Evolutionary conservation across 64 coral and sea anemone genomes (phyloP).

Genomic region (Acropora yongei): DNA sequence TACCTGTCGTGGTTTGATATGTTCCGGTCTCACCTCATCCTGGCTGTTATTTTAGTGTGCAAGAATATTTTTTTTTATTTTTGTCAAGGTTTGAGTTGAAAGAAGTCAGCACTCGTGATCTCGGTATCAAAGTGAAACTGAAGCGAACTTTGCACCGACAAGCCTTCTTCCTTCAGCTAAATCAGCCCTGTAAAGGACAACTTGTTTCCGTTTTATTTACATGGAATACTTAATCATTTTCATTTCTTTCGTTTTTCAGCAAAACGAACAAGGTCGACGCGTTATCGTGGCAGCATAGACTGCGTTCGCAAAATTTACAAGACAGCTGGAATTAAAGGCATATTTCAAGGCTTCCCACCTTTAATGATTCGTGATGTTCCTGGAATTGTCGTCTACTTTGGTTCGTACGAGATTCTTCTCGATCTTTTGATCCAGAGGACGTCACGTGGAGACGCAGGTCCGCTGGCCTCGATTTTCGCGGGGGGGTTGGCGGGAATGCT

Average conservation of each 20-base stretch:
- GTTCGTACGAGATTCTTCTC: constrained; percentile 66
- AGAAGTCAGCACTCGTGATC: no score
- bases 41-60: no score
- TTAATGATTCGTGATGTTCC: constrained; percentile 82
- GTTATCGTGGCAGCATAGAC: constrained; percentile 77
- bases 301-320: constrained; percentile 85
- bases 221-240: neutral
- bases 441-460: constrained; percentile 42
- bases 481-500: constrained; percentile 79
- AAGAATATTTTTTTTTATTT: no score
- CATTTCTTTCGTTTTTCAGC: constrained; percentile 1
- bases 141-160: no score
- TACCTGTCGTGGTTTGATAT: no score
- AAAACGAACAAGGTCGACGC: constrained; percentile 28
- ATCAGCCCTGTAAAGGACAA: no score
- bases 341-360: constrained; percentile 74
- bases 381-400: constrained; percentile 86
- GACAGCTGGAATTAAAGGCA: constrained; percentile 68
- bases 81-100: no score
- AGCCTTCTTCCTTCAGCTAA: no score
- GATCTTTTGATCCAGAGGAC: constrained; percentile 22
- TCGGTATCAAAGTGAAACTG: no score
- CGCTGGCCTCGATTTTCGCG: constrained; percentile 57
- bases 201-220: no score
- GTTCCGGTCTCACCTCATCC: no score